Conservation (phyloP, 1,140 invertebrate genomes). For the Drosophila biarmipes region DNA sequence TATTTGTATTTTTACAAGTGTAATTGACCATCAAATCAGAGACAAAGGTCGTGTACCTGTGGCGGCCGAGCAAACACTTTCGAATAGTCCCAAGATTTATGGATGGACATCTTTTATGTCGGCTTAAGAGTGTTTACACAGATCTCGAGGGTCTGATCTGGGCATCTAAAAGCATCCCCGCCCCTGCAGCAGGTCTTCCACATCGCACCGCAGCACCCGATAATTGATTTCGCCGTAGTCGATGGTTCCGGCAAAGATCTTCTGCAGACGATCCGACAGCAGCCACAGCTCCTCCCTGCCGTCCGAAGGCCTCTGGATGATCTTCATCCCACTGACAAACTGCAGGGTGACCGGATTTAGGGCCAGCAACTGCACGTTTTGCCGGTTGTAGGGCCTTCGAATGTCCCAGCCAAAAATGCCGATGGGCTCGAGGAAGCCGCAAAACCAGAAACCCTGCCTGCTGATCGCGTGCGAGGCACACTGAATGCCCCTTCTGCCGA, state of each 20-base stretch:
- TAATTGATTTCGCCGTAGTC: slow-evolving; percentile 81
- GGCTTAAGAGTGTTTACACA: slow-evolving; percentile 68
- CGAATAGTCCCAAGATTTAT: slow-evolving; percentile 54
- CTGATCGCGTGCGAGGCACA: slow-evolving; percentile 55
- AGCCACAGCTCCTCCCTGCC: slow-evolving; percentile 58
- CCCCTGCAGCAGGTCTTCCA: slow-evolving; percentile 58
- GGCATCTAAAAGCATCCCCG: slow-evolving; percentile 47
- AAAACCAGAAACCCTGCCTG: slow-evolving; percentile 43
- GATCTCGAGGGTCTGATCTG: slow-evolving; percentile 5
- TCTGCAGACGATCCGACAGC: slow-evolving; percentile 84
- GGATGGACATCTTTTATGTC: slow-evolving; percentile 65
- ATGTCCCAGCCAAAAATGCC: slow-evolving; percentile 66
- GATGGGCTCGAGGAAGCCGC: slow-evolving; percentile 62
- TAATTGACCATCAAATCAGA: slow-evolving; percentile 63
- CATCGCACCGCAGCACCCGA: slow-evolving; percentile 58
- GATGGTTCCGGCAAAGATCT: slow-evolving; percentile 87
- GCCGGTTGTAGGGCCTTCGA: slow-evolving; percentile 39
- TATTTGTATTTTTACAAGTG: slow-evolving; percentile 8
- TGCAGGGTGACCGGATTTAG: slow-evolving; percentile 85
- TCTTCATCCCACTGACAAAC: slow-evolving; percentile 89
- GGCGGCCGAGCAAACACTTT: slow-evolving; percentile 41
- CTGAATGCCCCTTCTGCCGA: slow-evolving; percentile 62
- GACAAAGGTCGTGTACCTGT: slow-evolving; percentile 63
- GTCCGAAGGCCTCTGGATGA: slow-evolving; percentile 86
- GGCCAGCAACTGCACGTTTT: slow-evolving; percentile 48